Base-by-base conservation (phyloP, 2,888 invertebrate species). In the Antheraea assamensis region DNA sequence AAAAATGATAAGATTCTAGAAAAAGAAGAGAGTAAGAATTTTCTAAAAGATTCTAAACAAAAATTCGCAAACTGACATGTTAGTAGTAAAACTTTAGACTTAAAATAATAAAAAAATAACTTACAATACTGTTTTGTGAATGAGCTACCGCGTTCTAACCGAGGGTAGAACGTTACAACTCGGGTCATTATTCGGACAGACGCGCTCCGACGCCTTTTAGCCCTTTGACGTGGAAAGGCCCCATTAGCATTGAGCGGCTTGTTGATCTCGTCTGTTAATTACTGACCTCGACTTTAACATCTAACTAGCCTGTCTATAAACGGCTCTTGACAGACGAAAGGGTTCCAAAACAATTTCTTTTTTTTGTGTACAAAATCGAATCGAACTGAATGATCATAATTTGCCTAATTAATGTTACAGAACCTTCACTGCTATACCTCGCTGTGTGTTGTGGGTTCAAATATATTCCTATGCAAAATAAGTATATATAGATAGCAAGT, bases 221-320 rank as follows among this genome's bases (percentile, higher is more conserved):
- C 91, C 90, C 91, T 93, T 93, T 94, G 92, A 93, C 93, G 92
- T 91, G 86, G 90, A 92, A 91, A 90, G 88, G 89, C 87, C 90
- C 92, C 92, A 94, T 93, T 94, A 94, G 90, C 91, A 92, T 91
- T 86, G 89, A 90, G 89, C 87, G 88, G 90, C 92, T 92, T 90
- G 92, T 93, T 92, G 92, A 93, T 93, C 93, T 88, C 90, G 86
- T 84, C 87, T 84, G 90, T 90, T 93, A 94, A 93, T 93, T 93
- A 92, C 90, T 91, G 90, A 92, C 92, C 91, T 88, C 86, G 83
- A 85, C 85, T 88, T 84, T 85, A 88, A 87, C 88, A 83, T 87
- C 86, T 87, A 87, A 85, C 85, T 84, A 87, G 84, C 81, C 82
- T 82, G 81, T 80, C 81, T 78, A 76, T 75, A 75, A 74, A 76